A percentile compares a stretch with the other conserved stretches of the same genome.
These are phyloP conservation scores for Eurystomus gularis DNA, from an alignment of 2,113 vertebrate species.

Conservation along the genomic window DNA sequence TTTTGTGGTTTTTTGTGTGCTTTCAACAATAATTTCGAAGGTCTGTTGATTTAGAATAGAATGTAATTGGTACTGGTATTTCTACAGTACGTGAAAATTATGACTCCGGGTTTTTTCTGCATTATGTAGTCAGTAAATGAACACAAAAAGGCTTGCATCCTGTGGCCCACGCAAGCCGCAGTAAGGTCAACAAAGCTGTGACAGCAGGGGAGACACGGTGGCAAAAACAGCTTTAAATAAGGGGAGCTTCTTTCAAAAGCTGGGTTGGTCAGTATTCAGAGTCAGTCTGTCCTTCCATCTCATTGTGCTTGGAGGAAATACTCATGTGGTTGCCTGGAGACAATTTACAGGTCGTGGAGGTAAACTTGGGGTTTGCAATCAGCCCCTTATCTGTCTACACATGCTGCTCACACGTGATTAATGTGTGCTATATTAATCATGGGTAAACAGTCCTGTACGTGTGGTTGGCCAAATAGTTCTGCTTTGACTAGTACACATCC, in stretches of 20 bases:
- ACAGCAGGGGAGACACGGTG: neutral
- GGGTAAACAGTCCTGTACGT: neutral
- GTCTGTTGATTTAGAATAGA: neutral
- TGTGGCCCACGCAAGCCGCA: neutral
- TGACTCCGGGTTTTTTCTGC: neutral
- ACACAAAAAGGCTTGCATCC: neutral
- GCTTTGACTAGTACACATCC: neutral
- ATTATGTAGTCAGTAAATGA: neutral
- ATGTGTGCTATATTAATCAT: neutral
- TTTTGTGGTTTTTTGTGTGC: neutral
- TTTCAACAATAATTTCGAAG: slow-evolving; percentile 3
- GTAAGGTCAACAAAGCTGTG: neutral
- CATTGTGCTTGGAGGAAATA: neutral
- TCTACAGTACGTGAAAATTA: neutral
- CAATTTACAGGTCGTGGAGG: neutral
- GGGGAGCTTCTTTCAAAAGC: neutral
- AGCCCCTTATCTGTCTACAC: neutral
- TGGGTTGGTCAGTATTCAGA: neutral
- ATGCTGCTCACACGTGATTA: neutral
- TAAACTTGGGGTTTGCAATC: neutral
- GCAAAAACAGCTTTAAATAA: neutral
- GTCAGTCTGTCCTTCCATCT: neutral
- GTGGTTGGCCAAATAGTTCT: slow-evolving; percentile 29
- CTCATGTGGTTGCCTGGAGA: neutral
- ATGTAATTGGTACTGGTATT: neutral